Evolutionary conservation across 2,888 invertebrate species (phyloP), one percentile per base, ranked within the genome.

Genomic region (Temnothorax ravouxi): DNA sequence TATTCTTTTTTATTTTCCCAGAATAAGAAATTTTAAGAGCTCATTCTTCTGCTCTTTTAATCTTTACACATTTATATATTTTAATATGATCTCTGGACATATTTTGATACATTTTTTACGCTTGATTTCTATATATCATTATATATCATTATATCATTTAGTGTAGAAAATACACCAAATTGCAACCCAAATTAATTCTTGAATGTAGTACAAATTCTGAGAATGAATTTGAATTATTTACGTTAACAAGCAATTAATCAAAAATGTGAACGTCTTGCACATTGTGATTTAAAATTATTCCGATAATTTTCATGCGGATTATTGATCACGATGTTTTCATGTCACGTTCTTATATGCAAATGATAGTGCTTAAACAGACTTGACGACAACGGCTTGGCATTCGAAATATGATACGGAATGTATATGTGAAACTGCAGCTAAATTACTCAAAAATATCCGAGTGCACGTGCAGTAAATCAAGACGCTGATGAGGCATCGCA

Each of bases 1-100:
- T 50, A 75, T 83, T 88, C n/a, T 62, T 79, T 62, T 79, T 89
- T 88, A 82, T 85, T 76, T 84, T 83, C 41, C 9, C 25, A 47
- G 47, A 54, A n/a, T 25, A 38, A 74, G 11, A 41, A 2, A 18
- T 56, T 79, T 34, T 44, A 25, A 54, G 21, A 52, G 8, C 0
- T 56, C 56, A n/a, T 15, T 72, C 4, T 72, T 47, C 13, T 29
- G 9, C 9, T 59, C 9, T 29, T 69, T 50, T 15, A 25, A 34
- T 56, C 8, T 54, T n/a, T 13, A 29, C 8, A 52, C 38, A 41
- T 13, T 52, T 61, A n/a, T 61, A 11, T 56, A 13, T 8, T 74
- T 29, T 29, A 38, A 29, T 15, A 44, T 15, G 1, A 62, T 62
- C 13, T 38, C n/a, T 54, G 13, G 1, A 52, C 11, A 25, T 15